Percentiles rank a stretch among this genome's conserved stretches.
phyloP scores from a whole-genome alignment of 1,140 invertebrate genomes.

The Brachionus koreanus region DNA sequence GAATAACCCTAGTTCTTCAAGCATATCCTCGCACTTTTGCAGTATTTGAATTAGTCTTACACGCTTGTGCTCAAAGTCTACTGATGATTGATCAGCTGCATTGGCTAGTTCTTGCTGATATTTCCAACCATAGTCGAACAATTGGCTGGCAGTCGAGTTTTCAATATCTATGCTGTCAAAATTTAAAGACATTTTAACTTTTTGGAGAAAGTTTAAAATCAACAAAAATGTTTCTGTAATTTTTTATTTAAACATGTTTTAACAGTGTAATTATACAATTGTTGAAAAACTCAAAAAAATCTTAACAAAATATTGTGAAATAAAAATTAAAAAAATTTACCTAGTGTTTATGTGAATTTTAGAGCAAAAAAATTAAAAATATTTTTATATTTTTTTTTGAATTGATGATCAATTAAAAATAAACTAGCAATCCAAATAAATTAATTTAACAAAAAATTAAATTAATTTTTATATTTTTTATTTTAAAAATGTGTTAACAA shows the following conservation, averaged over 20 bases:
- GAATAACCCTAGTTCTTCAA: slow-evolving; percentile 65
- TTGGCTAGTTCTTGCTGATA: not conserved
- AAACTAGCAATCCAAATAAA: too few species aligned
- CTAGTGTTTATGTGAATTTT: too few species aligned
- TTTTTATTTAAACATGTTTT: not conserved
- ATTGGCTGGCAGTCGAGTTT: not conserved
- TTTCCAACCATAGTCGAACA: slow-evolving; percentile 15
- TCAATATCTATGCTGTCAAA: not conserved
- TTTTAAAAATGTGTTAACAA: too few species aligned
- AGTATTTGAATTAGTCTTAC: not conserved
- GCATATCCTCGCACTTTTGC: not conserved
- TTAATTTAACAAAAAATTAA: too few species aligned
- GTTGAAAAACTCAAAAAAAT: not conserved
- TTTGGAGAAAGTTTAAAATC: not conserved
- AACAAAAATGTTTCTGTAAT: not conserved
- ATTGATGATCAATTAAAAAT: too few species aligned
- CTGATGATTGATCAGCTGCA: not conserved
- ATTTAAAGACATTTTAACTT: not conserved
- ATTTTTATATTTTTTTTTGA: too few species aligned
- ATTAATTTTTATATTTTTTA: too few species aligned
- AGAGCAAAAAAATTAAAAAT: too few species aligned
- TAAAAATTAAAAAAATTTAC: too few species aligned
- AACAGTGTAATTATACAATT: not conserved
- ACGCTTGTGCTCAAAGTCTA: slow-evolving; percentile 7
- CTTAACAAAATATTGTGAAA: not conserved